Evolutionary conservation across 2,888 invertebrate genomes (phyloP).

Genomic region (Phalera bucephala): DNA sequence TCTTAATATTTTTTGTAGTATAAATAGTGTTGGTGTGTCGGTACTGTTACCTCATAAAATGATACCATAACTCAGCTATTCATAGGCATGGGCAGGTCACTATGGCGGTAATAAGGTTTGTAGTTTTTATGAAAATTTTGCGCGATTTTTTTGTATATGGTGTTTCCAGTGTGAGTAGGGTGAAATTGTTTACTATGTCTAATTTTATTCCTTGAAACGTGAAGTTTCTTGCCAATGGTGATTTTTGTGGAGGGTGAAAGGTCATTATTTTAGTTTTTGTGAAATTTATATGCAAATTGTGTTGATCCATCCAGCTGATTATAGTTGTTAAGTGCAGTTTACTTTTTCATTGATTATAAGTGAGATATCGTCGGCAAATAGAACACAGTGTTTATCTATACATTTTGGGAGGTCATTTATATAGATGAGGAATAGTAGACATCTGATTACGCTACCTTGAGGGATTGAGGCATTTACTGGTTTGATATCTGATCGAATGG

Average conservation of each 20-base stretch:
- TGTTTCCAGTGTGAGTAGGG: slow-evolving; percentile 2
- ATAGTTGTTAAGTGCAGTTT: neutral
- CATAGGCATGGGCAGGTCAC: neutral
- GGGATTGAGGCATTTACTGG: too few relatives aligned
- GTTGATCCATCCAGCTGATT: neutral
- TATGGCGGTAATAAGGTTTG: neutral
- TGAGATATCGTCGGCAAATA: slow-evolving; percentile 6
- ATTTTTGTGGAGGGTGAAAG: slow-evolving; percentile 3
- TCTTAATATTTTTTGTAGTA: too few relatives aligned
- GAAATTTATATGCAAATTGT: slow-evolving; percentile 8
- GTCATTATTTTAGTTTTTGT: slow-evolving; percentile 7
- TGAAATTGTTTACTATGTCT: slow-evolving; percentile 4
- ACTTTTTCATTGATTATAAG: too few relatives aligned
- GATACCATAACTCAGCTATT: slow-evolving; percentile 1
- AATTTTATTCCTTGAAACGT: neutral
- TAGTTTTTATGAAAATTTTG: slow-evolving; percentile 2
- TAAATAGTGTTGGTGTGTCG: too few relatives aligned
- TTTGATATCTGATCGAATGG: neutral
- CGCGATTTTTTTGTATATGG: neutral
- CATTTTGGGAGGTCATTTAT: slow-evolving; percentile 4
- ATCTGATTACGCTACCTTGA: slow-evolving; percentile 1
- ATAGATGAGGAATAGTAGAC: slow-evolving; percentile 4
- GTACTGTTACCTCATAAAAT: too few relatives aligned
- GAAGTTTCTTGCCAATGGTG: slow-evolving; percentile 1
- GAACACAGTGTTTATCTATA: slow-evolving; percentile 1